Base-by-base conservation (phyloP, 64 coral and sea anemone genomes). In the Dendrophyllia cribrosa region DNA sequence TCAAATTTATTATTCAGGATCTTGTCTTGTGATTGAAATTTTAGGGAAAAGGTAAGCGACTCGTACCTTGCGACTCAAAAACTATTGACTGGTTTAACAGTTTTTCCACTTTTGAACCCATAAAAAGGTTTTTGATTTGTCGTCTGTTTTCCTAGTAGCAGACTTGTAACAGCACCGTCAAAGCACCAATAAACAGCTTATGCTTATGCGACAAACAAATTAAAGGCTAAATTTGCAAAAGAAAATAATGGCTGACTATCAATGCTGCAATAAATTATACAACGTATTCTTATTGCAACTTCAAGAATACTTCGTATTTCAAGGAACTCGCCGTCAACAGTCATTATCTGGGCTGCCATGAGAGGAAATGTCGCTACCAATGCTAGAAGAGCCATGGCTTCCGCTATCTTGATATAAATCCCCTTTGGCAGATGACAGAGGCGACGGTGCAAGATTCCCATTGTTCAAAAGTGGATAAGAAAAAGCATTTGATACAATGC, bases 401-500 rank as follows among this genome's bases (percentile, higher is more conserved):
- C 43, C 43, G 11, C 62, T 84, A 61, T 84, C 80, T 44, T 64
- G 60, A 3, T 67, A 67, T 49, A 84, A 66, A 68, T 84, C 80
- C 20, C 61, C 61, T 67, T 84, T 84, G 50, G 26, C 72, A 8
- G 80, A 51, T 12, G 80, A 67, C 16, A 84, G 46, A 1, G 80
- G 45, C 16, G 80, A 84, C n/a, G 62, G 5, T 47, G 62, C 60
- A 65, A 67, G 44, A 84, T 84, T 84, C 7, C 80, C 80, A 84
- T 84, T 84, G 80, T 84, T 84, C 46, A 84, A 19, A 23, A 84
- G 62, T 9, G 60, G 80, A 84, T 67, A 84, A 17, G 80, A 67
- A 84, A 84, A 84, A 48, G 80, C 80, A 93, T 86, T 93, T 48
- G 85, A 66, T 51, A 51, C 79, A 53, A 92, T 61, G 13, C 59